phyloP scores from a whole-genome alignment of 2,888 invertebrate species.

The Phengaris arion region DNA sequence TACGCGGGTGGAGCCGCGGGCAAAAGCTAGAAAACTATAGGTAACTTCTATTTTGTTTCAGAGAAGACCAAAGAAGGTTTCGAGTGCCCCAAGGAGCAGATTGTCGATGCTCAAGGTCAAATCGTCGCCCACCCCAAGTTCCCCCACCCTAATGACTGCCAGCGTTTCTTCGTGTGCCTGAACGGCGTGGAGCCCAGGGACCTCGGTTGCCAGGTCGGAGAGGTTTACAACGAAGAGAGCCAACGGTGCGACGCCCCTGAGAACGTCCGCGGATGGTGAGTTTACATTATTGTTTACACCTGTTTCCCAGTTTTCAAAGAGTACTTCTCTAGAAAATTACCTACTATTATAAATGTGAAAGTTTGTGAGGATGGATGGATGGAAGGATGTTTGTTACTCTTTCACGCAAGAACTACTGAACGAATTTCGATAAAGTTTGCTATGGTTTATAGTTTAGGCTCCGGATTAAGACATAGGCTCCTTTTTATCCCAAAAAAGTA shows the following conservation, averaged over 20 bases:
- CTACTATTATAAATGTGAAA: no score
- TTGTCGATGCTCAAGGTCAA: conserved; percentile 84
- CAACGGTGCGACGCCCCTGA: conserved; percentile 94
- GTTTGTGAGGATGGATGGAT: no score
- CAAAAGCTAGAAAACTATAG: no score
- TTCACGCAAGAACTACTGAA: no score
- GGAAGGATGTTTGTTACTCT: no score
- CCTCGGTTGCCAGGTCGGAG: conserved; percentile 90
- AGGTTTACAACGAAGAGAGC: conserved; percentile 93
- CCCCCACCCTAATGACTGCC: conserved; percentile 92
- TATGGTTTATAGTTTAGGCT: no score
- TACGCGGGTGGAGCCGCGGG: no score
- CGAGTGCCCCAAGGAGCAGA: conserved; percentile 87
- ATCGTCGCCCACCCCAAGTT: conserved; percentile 90
- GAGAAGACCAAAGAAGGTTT: conserved; percentile 91
- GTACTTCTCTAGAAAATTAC: no score
- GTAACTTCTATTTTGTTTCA: conserved; percentile 52
- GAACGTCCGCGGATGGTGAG: conserved; percentile 93
- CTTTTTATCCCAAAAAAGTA: no score
- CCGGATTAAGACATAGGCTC: no score
- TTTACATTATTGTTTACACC: conserved; percentile 56
- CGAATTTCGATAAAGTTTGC: no score
- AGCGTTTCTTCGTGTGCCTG: conserved; percentile 94
- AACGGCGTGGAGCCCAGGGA: conserved; percentile 93
- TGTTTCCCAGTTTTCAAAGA: neutral